Percentiles rank a stretch among this genome's conserved stretches.
These are phyloP conservation scores for Gastracanthus pulcherrimus DNA, from an alignment of 2,888 invertebrate genomes.

Conservation along the genomic window DNA sequence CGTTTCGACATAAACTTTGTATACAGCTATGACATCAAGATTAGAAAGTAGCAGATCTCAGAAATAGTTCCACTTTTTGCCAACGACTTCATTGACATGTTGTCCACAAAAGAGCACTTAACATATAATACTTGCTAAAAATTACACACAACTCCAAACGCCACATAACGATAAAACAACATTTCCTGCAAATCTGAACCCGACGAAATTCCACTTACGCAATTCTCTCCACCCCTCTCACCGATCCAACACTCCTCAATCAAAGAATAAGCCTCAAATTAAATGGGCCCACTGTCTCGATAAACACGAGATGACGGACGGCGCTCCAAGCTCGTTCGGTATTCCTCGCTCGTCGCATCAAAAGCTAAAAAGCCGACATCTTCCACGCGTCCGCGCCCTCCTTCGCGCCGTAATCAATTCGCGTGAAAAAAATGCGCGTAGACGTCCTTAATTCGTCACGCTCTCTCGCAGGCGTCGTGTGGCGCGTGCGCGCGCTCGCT, in stretches of 20 bases:
- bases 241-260: neutral
- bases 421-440: constrained; percentile 19
- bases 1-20: constrained; percentile 41
- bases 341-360: too few species aligned
- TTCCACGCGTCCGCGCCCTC: neutral
- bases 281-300: too few species aligned
- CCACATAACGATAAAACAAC: too few species aligned
- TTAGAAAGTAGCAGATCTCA: constrained; percentile 28
- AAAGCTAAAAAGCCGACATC: neutral
- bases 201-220: too few species aligned
- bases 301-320: too few species aligned
- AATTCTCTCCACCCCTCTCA: too few species aligned
- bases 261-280: neutral
- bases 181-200: too few species aligned
- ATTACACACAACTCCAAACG: too few species aligned
- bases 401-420: constrained; percentile 48
- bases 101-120: neutral
- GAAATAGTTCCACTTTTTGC: too few species aligned
- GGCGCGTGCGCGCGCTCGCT: constrained; percentile 15
- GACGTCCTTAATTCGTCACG: constrained; percentile 51
- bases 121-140: too few species aligned
- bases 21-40: constrained; percentile 21
- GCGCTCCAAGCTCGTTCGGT: too few species aligned
- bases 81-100: neutral
- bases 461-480: constrained; percentile 22